Base-by-base conservation (phyloP, 1,140 invertebrate genomes). In the Mycetomoellerius zeteki region DNA sequence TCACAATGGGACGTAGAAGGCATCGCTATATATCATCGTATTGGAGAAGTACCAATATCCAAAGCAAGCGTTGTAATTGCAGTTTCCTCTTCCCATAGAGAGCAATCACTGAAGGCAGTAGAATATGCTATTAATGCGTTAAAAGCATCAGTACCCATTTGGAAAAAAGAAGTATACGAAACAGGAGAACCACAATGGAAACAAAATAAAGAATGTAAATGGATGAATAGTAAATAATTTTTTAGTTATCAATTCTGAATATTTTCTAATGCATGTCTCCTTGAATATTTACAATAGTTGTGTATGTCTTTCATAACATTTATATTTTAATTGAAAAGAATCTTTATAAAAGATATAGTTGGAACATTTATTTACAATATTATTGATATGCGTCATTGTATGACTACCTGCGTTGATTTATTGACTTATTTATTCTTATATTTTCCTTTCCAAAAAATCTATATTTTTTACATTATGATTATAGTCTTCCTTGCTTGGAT, bases 131-230 rank as follows among this genome's bases (percentile, higher is more conserved):
- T 99, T 82, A 97, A 99, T 92, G 96, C 96, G 86, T 94, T 99
- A 0, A 99, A 99, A 96, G 96, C 97, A 58, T 96, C 95, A 19
- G 98, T 99, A 69, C 98, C 99, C 3, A 99, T 99, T 82, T 99
- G 99, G 99, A 99, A 99, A 95, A 99, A 99, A 95, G 99, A 99
- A 96, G 95, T 98, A 21, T 99, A 99, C 95, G 96, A 96, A 52
- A 96, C 96, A 78, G 93, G 96, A 12, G 93, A 96, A 16, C 90
- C 95, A 43, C 93, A 95, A 47, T 98, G 97, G 98, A 98, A 98
- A 93, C 97, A 97, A 95, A 98, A 98, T 93, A 95, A 96, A 77
- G 97, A 98, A 96, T 98, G 97, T 96, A 94, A 95, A 92, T 98
- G 98, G 97, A 94, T 95, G 67, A 94, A 84, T 90, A 93, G 91